Conservation (phyloP, 2,113 vertebrate genomes). For the Rousettus leschenaultii region DNA sequence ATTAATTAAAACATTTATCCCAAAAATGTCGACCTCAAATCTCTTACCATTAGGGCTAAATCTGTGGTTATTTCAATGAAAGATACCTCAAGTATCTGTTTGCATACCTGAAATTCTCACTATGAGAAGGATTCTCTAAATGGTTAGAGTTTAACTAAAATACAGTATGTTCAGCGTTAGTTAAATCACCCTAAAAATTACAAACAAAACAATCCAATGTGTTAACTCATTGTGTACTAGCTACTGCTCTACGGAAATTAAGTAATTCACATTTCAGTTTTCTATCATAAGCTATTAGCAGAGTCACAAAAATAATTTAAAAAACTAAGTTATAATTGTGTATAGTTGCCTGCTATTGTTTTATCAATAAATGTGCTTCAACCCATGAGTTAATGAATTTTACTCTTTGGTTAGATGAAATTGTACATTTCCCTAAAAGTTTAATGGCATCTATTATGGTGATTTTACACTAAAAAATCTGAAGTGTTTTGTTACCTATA, state of each 20-base stretch:
- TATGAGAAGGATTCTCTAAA: neutral
- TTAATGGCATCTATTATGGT: neutral
- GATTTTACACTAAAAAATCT: neutral
- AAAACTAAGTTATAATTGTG: neutral
- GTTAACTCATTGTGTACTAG: neutral
- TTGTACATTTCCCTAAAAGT: neutral
- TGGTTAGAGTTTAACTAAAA: neutral
- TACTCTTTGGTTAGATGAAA: neutral
- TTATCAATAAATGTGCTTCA: neutral
- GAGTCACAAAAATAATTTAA: neutral
- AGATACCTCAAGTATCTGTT: neutral
- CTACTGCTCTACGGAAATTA: neutral
- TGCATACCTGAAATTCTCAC: neutral
- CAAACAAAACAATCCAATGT: neutral
- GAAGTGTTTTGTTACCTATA: neutral
- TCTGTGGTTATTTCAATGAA: neutral
- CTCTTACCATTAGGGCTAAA: neutral
- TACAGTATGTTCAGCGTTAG: neutral
- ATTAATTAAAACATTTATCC: neutral
- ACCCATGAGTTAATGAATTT: neutral
- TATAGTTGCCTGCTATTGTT: neutral
- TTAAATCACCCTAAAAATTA: neutral
- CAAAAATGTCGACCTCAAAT: neutral
- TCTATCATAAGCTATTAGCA: neutral
- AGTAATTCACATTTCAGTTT: slow-evolving; percentile 13